phyloP scores from a whole-genome alignment of 2,797 vertebrate genomes.

The Lateolabrax maculatus region DNA sequence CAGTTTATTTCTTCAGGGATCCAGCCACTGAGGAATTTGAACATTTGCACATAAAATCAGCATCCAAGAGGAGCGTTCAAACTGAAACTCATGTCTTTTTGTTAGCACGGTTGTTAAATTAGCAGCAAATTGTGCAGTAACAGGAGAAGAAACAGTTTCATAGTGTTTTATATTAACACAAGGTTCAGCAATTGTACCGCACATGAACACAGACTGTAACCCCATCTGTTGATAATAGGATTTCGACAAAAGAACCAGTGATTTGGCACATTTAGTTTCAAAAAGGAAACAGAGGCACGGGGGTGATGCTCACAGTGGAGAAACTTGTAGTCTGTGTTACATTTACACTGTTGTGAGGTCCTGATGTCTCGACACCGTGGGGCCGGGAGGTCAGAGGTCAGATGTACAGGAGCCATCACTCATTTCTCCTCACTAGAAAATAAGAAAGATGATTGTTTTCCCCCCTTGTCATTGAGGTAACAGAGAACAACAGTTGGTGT shows the following conservation, averaged over 20 bases:
- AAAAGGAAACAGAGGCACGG: constrained; percentile 7
- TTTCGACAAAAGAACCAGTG: constrained; percentile 21
- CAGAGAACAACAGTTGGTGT: background rate
- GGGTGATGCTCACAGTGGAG: constrained; percentile 1
- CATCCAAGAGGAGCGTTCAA: background rate
- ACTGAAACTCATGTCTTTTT: constrained; percentile 3
- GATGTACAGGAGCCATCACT: background rate
- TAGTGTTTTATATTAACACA: constrained; percentile 58
- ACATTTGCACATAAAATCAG: constrained; percentile 27
- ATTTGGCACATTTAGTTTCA: constrained; percentile 33
- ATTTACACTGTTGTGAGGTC: constrained; percentile 7
- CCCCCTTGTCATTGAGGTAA: background rate
- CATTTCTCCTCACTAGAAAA: constrained; percentile 64
- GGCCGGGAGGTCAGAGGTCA: constrained; percentile 36
- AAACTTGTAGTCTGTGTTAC: constrained; percentile 11
- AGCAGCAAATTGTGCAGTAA: constrained; percentile 54
- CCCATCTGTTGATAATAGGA: background rate
- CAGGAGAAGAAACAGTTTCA: constrained; percentile 31
- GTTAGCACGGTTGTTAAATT: constrained; percentile 30
- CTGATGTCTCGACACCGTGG: constrained; percentile 1
- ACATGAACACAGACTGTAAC: background rate
- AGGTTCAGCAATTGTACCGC: constrained; percentile 9
- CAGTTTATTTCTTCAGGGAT: constrained; percentile 49
- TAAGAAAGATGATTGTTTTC: background rate
- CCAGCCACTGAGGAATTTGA: constrained; percentile 64